Conservation (phyloP, 2,888 invertebrate genomes). For the Synergus japonicus region DNA sequence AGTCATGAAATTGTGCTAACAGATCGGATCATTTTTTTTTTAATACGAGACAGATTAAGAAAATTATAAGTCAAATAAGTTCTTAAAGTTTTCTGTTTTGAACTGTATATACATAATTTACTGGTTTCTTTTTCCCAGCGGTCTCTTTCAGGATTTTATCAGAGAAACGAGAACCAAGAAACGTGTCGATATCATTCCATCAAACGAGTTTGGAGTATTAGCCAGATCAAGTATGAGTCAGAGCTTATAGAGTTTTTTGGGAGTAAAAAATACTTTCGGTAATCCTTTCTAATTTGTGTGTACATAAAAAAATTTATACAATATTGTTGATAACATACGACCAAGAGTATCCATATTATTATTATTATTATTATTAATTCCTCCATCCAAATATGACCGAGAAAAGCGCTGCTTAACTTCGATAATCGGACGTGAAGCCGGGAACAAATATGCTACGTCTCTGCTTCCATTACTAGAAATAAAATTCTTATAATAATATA, state of each 20-base stretch:
- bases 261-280: not conserved
- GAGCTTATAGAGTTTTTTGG: not conserved
- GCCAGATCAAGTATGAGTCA: not conserved
- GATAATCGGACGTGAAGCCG: too few species aligned
- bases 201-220: not conserved
- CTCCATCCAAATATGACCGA: too few species aligned
- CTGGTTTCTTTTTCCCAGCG: not conserved
- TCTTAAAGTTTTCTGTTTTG: not conserved
- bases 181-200: not conserved
- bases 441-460: too few species aligned
- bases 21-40: constrained; percentile 37
- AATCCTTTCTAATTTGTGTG: not conserved
- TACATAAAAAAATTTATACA: not conserved
- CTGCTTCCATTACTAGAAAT: too few species aligned
- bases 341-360: too few species aligned
- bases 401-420: too few species aligned
- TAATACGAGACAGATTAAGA: not conserved
- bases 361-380: too few species aligned
- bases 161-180: not conserved
- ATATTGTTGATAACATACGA: too few species aligned
- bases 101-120: not conserved
- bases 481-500: too few species aligned
- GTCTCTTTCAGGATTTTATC: not conserved
- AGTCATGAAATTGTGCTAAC: constrained; percentile 54
- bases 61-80: too few species aligned